Percentiles rank a stretch among this genome's conserved stretches.
Conservation (phyloP, 2,797 vertebrate genomes). For the Sitta carolinensis region DNA sequence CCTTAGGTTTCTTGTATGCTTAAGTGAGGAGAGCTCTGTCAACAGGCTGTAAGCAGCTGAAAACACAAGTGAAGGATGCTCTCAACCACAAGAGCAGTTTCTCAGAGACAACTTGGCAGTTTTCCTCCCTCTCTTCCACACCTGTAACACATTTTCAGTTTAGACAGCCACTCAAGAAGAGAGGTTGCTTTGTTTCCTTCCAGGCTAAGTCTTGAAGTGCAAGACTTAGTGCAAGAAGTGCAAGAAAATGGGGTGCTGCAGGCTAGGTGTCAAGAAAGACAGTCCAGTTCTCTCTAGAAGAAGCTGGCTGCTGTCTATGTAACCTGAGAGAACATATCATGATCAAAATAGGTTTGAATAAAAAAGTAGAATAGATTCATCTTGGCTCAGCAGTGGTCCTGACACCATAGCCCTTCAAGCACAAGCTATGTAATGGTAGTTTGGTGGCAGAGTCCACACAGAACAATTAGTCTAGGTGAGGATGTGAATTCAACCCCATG, state of each 20-base stretch:
- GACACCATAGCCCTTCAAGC: neutral
- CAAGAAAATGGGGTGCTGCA: neutral
- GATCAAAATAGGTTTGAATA: neutral
- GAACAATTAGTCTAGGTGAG: neutral
- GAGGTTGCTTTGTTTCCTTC: neutral
- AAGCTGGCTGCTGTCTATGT: neutral
- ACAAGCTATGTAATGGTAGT: fast-evolving
- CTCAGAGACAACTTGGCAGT: neutral
- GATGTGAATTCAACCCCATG: neutral
- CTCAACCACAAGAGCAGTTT: neutral
- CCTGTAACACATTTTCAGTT: neutral
- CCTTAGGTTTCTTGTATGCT: fast-evolving
- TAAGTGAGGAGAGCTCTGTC: neutral
- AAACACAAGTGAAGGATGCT: neutral
- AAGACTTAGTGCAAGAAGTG: neutral
- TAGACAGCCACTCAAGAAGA: neutral
- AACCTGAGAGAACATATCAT: neutral
- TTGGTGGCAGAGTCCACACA: neutral
- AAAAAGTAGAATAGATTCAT: neutral
- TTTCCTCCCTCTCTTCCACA: neutral
- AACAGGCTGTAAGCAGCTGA: neutral
- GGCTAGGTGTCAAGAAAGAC: neutral
- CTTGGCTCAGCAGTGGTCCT: neutral
- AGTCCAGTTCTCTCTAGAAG: neutral
- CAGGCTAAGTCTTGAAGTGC: neutral